These are phyloP conservation scores for Aptenodytes forsteri DNA, from an alignment of 2,113 vertebrate genomes.

Conservation along the genomic window DNA sequence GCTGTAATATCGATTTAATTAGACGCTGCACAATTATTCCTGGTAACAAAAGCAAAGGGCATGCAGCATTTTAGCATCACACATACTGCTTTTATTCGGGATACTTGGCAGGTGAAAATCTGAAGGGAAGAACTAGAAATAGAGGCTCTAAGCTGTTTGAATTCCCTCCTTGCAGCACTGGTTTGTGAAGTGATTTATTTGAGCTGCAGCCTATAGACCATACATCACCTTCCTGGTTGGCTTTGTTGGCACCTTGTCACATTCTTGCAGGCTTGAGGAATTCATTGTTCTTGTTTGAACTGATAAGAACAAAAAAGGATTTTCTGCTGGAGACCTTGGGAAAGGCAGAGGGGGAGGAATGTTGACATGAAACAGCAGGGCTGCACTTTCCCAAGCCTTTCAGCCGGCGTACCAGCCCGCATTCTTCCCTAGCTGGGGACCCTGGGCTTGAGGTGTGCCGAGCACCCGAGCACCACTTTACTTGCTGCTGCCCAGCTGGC, in stretches of 20 bases:
- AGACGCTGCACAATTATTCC: not conserved
- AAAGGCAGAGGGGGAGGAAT: constrained; percentile 74
- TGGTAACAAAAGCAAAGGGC: not conserved
- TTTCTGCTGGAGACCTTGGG: constrained; percentile 80
- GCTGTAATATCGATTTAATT: not conserved
- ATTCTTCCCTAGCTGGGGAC: constrained; percentile 21
- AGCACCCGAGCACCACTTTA: not conserved
- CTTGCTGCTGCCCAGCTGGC: not conserved
- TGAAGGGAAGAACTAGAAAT: not conserved
- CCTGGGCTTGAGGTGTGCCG: not conserved
- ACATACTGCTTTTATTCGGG: not conserved
- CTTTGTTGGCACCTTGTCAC: constrained; percentile 86
- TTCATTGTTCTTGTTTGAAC: constrained; percentile 86
- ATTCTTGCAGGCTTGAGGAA: constrained; percentile 80
- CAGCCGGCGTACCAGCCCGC: not conserved
- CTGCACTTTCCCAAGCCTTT: constrained; percentile 71
- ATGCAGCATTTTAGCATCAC: not conserved
- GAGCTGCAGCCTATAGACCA: constrained; percentile 70
- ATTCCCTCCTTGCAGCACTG: constrained; percentile 52
- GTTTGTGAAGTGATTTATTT: constrained; percentile 79
- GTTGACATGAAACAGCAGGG: constrained; percentile 65
- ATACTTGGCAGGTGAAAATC: constrained; percentile 48
- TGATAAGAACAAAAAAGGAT: constrained; percentile 83
- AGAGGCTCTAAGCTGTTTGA: constrained; percentile 23
- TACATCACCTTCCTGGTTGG: constrained; percentile 83